Conservation (phyloP, 1,140 invertebrate genomes). For the Habropoda laboriosa region DNA sequence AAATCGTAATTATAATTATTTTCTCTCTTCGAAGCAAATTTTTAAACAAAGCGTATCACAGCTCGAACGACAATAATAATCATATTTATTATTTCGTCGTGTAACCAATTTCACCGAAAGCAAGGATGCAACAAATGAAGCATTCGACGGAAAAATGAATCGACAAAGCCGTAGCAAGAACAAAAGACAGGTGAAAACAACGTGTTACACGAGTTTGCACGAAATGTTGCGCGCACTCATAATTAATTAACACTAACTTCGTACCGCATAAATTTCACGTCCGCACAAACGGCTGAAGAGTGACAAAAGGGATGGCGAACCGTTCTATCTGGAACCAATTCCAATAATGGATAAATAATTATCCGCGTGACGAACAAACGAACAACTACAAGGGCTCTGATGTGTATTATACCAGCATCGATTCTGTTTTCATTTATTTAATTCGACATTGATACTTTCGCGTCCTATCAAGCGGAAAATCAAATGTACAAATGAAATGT, state of each 20-base stretch:
- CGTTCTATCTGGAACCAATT: too few species aligned
- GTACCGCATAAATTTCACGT: neutral
- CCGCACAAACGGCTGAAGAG: neutral
- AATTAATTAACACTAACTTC: slow-evolving; percentile 11
- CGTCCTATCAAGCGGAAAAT: too few species aligned
- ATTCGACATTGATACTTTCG: neutral
- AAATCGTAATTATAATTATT: too few species aligned
- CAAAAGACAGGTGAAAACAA: neutral
- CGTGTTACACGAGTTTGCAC: neutral
- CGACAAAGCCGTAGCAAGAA: neutral
- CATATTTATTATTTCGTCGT: neutral
- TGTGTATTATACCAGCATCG: too few species aligned
- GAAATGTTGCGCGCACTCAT: neutral
- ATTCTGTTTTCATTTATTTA: neutral
- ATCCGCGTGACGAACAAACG: neutral
- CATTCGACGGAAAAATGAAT: neutral
- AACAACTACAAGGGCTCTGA: fast-evolving
- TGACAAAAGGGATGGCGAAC: too few species aligned
- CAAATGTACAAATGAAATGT: neutral
- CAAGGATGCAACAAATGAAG: neutral
- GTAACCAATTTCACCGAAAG: neutral
- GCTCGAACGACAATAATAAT: too few species aligned
- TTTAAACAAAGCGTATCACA: too few species aligned
- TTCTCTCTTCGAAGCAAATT: too few species aligned
- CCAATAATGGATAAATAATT: neutral